Conservation (phyloP, 2,113 vertebrate species). For the Guaruba guarouba region DNA sequence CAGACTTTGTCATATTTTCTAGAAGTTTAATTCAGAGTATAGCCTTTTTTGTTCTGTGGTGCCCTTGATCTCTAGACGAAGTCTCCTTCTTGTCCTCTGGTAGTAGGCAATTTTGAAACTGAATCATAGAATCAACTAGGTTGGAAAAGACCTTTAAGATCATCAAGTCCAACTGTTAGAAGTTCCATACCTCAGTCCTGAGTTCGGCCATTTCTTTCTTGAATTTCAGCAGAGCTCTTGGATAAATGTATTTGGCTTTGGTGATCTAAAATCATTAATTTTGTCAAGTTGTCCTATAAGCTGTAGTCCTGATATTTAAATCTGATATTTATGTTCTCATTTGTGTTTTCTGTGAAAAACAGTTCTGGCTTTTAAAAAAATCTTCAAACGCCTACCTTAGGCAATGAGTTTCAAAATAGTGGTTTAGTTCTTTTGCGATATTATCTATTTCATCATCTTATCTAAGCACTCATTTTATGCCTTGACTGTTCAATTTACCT, state of each 20-base stretch:
- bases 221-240: not conserved
- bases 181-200: not conserved
- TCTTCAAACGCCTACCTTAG: not conserved
- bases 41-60: not conserved
- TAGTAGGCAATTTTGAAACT: not conserved
- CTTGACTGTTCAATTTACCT: not conserved
- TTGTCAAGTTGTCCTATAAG: not conserved
- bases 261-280: not conserved
- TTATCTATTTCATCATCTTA: not conserved
- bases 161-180: not conserved
- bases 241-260: not conserved
- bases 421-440: not conserved
- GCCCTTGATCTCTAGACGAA: not conserved
- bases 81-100: not conserved
- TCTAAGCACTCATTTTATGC: not conserved
- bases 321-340: not conserved
- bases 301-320: not conserved
- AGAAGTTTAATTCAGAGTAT: not conserved
- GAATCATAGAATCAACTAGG: not conserved
- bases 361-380: not conserved
- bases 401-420: not conserved
- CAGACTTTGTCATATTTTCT: not conserved
- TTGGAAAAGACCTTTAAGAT: not conserved
- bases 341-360: not conserved
- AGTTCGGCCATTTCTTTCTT: not conserved